Evolutionary conservation across 1,140 invertebrate species (phyloP), one percentile per base, ranked within the genome.

Genomic region (Eciton burchellii): DNA sequence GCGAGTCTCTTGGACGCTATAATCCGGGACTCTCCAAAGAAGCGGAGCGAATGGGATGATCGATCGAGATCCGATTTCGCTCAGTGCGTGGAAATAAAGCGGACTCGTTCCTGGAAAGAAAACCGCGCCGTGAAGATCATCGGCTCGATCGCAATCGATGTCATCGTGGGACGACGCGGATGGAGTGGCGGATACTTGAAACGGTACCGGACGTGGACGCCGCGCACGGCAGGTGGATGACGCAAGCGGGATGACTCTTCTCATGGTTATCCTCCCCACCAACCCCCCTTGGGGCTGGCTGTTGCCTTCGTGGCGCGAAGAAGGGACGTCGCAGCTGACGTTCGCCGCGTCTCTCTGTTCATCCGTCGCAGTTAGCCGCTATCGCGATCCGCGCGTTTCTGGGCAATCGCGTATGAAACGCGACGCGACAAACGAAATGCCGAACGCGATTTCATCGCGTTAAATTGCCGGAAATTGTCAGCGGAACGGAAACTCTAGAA

Each of bases 221-320:
- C 47, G 74, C 52, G 68, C 45, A 35, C 83, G 79, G 85, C 84
- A 85, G 84, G 77, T 86, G 85, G 43, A 86, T 86, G 85, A 87
- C 84, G 81, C 79, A 85, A 72, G 65, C 84, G 54, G 65, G 79
- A 85, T 85, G 71, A 85, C 72, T 86, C 72, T 83, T 76, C 79
- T 72, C 83, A 60, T 82, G 83, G 66, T 73, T 85, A 74, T 74
- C 70, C n/a, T n/a, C n/a, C n/a, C n/a, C n/a, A n/a, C n/a, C n/a
- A n/a, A n/a, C n/a, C 74, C 84, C 68, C 52, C 70, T 14, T 6
- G 11, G 66, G 26, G 16, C 35, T 35, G 16, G 47, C 9, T 19
- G 56, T 85, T 76, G 72, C 82, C 47, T 86, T 81, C 71, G 26
- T 54, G 54, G 21, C 24, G 24, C 35, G 35, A 35, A 26, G 35